These are phyloP conservation scores for Harpegnathos saltator DNA, from an alignment of 1,140 invertebrate genomes.

Conservation along the genomic window DNA sequence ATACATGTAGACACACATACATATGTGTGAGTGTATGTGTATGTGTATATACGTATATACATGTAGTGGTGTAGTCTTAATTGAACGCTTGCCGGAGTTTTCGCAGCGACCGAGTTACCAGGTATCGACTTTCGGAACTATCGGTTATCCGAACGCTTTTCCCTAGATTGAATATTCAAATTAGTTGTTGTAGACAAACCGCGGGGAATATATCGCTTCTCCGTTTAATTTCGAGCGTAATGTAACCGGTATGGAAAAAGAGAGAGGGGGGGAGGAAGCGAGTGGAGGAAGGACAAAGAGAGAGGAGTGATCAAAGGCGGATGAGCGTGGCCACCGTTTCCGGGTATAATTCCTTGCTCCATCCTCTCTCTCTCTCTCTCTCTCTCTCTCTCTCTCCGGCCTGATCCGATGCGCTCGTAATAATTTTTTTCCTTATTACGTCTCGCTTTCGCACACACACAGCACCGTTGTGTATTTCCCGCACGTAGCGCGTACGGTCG, in stretches of 20 bases:
- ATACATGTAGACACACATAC: neutral
- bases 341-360: slow-evolving; percentile 11
- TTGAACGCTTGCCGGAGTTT: slow-evolving; percentile 55
- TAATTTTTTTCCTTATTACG: neutral
- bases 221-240: slow-evolving; percentile 44
- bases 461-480: slow-evolving; percentile 4
- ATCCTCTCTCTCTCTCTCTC: too few relatives aligned
- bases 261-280: too few relatives aligned
- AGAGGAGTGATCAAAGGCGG: slow-evolving; percentile 6
- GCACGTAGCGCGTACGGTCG: neutral
- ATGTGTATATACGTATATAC: neutral
- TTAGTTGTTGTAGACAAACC: slow-evolving; percentile 43
- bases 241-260: neutral
- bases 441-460: neutral
- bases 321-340: neutral
- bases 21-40: neutral
- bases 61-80: slow-evolving; percentile 26
- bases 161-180: slow-evolving; percentile 59
- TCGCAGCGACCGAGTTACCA: slow-evolving; percentile 47
- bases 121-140: slow-evolving; percentile 57
- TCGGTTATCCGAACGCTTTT: slow-evolving; percentile 59
- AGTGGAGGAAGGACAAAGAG: too few relatives aligned
- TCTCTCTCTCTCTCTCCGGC: neutral
- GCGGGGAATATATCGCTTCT: slow-evolving; percentile 39
- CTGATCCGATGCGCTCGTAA: neutral